These are phyloP conservation scores for Synaphobranchus kaupii DNA, from an alignment of 2,797 vertebrate genomes.

Conservation along the genomic window DNA sequence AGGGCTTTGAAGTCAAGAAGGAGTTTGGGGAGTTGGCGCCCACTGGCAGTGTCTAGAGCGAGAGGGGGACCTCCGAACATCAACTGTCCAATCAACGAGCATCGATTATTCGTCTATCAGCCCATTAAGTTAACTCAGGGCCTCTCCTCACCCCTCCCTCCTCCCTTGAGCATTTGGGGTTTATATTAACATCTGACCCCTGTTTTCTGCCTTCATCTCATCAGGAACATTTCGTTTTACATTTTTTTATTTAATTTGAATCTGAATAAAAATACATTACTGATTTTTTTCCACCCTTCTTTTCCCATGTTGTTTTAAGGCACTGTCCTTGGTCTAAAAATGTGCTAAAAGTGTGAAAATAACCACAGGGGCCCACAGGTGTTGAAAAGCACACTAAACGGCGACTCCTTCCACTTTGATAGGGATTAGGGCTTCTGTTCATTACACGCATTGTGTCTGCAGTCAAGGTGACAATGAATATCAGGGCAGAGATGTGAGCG, in stretches of 20 bases:
- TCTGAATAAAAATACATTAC: not conserved
- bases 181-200: not conserved
- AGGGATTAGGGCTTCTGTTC: not conserved
- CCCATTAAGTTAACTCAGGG: not conserved
- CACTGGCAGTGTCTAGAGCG: not conserved
- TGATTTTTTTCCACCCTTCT: not conserved
- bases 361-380: not conserved
- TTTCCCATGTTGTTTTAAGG: not conserved
- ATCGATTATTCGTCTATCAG: not conserved
- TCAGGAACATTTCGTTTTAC: not conserved
- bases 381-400: slow-evolving; percentile 3
- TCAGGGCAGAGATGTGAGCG: not conserved
- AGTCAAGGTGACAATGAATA: too few species aligned
- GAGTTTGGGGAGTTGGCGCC: not conserved
- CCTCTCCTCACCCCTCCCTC: not conserved
- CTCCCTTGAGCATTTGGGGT: not conserved
- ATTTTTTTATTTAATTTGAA: not conserved
- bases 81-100: not conserved
- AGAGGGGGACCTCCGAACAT: not conserved
- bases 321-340: not conserved
- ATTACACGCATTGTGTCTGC: not conserved
- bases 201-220: not conserved
- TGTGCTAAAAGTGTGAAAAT: not conserved
- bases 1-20: not conserved
- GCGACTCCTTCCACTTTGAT: not conserved